Evolutionary conservation across 1,140 invertebrate genomes (phyloP).

Genomic region (Danaus plexippus): DNA sequence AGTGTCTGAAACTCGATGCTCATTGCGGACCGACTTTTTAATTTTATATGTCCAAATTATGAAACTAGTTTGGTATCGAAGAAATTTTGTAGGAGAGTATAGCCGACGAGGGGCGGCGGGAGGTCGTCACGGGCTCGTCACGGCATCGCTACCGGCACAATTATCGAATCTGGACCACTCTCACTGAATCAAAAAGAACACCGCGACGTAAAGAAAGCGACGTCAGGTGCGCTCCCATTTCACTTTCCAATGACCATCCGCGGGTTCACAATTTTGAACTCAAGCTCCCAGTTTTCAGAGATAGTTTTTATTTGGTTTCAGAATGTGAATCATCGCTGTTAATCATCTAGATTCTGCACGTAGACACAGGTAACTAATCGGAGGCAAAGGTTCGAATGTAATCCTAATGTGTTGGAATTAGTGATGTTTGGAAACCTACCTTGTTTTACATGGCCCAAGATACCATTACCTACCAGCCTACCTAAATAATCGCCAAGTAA

Average conservation of each 20-base stretch:
- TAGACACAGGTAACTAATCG: conserved; percentile 61
- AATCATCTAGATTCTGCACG: conserved; percentile 65
- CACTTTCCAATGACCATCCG: conserved; percentile 61
- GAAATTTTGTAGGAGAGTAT: conserved; percentile 14
- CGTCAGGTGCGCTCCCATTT: conserved; percentile 67
- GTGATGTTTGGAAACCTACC: neutral
- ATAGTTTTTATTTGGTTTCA: conserved; percentile 10
- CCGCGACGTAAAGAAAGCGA: conserved; percentile 63
- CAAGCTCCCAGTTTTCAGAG: conserved; percentile 16
- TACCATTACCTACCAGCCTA: no score
- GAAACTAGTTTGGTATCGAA: conserved; percentile 13
- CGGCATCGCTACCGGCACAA: conserved; percentile 62
- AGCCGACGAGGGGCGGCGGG: conserved; percentile 25
- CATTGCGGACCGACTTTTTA: conserved; percentile 9
- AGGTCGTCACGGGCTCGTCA: conserved; percentile 43
- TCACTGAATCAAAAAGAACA: conserved; percentile 69
- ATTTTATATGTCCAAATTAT: conserved; percentile 5
- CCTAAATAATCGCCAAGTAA: no score
- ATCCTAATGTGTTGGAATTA: conserved; percentile 35
- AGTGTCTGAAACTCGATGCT: neutral
- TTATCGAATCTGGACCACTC: conserved; percentile 69
- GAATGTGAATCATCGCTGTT: conserved; percentile 37
- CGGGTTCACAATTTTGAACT: conserved; percentile 31
- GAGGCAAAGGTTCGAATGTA: conserved; percentile 40
- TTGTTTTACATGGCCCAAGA: no score